These are phyloP conservation scores for Poecilia picta DNA, from an alignment of 2,797 vertebrate species.

Conservation along the genomic window DNA sequence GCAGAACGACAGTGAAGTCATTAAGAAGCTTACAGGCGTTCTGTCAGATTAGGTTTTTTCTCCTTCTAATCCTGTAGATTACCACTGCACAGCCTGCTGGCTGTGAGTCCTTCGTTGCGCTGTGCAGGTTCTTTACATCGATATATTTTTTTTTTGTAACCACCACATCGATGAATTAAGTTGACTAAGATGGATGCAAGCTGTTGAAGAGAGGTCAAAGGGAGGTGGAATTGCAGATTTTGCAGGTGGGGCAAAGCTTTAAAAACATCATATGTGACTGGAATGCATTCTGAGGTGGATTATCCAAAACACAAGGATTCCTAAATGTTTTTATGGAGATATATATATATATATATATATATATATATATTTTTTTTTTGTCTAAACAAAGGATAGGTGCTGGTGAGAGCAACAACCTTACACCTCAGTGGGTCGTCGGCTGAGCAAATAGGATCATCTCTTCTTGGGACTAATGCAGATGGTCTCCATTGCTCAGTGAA, in stretches of 20 bases:
- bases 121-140: constrained; percentile 70
- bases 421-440: constrained; percentile 39
- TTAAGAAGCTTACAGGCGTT: constrained; percentile 85
- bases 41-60: constrained; percentile 82
- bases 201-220: constrained; percentile 49
- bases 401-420: constrained; percentile 22
- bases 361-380: constrained; percentile 18
- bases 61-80: constrained; percentile 86
- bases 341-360: constrained; percentile 10
- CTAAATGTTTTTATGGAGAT: constrained; percentile 51
- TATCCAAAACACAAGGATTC: constrained; percentile 57
- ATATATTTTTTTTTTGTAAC: constrained; percentile 72
- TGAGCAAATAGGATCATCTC: constrained; percentile 46
- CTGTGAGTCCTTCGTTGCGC: constrained; percentile 60
- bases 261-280: constrained; percentile 18
- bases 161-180: constrained; percentile 27
- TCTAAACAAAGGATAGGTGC: constrained; percentile 28
- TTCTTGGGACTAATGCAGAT: constrained; percentile 59
- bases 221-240: constrained; percentile 21
- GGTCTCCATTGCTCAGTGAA: constrained; percentile 60
- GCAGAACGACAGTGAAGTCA: constrained; percentile 77
- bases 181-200: constrained; percentile 27
- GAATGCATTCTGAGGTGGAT: constrained; percentile 55
- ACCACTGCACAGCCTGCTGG: constrained; percentile 73
- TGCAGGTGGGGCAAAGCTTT: constrained; percentile 10